A percentile compares a stretch with the other conserved stretches of the same genome.
phyloP scores from a whole-genome alignment of 2,888 invertebrate species.

The Dromius quadrimaculatus region DNA sequence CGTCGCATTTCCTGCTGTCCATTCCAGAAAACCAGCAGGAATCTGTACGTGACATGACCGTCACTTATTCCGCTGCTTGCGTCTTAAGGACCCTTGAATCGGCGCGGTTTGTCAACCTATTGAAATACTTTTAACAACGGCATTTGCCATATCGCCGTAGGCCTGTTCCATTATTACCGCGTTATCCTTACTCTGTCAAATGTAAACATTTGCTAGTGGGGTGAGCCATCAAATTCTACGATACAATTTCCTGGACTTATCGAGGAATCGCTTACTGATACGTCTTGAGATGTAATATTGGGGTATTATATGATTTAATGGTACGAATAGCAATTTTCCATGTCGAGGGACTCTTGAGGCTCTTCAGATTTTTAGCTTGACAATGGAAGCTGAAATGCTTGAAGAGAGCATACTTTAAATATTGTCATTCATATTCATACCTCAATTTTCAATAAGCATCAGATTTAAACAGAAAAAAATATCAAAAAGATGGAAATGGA shows the following conservation, averaged over 20 bases:
- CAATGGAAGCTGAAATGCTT: background rate
- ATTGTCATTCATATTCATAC: too few species aligned
- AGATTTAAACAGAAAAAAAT: background rate
- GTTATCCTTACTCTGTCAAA: conserved; percentile 45
- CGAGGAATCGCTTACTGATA: conserved; percentile 44
- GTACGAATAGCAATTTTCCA: conserved; percentile 41
- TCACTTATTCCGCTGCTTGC: conserved; percentile 30
- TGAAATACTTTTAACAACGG: conserved; percentile 50
- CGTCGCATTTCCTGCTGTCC: conserved; percentile 45
- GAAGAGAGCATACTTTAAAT: background rate
- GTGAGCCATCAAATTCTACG: conserved; percentile 29
- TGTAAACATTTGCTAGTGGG: conserved; percentile 45
- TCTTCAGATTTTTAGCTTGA: background rate
- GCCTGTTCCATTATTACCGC: conserved; percentile 35
- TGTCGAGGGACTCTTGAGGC: background rate
- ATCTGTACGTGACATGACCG: conserved; percentile 26
- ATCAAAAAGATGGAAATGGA: too few species aligned
- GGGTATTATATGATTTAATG: conserved; percentile 51
- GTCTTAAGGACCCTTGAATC: conserved; percentile 24
- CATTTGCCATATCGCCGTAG: conserved; percentile 25
- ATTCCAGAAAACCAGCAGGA: conserved; percentile 14
- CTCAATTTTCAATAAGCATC: too few species aligned
- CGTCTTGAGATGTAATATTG: conserved; percentile 39
- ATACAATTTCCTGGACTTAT: conserved; percentile 51
- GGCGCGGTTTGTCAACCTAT: conserved; percentile 39